Evolutionary conservation across 2,797 vertebrate species (phyloP), one percentile per base, ranked within the genome.

Genomic region (Antennarius maculatus): DNA sequence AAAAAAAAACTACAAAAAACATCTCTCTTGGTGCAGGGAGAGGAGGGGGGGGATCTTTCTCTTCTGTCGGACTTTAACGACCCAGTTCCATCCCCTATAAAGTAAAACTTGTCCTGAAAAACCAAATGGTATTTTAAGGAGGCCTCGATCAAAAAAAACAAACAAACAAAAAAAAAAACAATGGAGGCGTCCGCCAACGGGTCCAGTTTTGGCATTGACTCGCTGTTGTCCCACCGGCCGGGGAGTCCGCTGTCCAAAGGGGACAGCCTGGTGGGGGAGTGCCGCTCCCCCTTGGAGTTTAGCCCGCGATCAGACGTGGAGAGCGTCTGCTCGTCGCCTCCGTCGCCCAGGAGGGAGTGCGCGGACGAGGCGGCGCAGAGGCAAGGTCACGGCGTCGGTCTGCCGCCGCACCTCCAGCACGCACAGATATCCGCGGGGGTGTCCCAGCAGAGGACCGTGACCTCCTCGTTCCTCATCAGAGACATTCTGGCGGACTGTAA

Each of bases 401-500:
- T 97, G 81, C 95, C 95, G 49, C 92, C 94, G 54, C 96, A 96
- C 80, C 94, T 96, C 28, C 96, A 95, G 56, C 91, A 92, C 80
- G 96, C 94, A 6, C 95, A 95, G 85, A 92, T 95, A 51, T 97
- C 96, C 0, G 96, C 93, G 41, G 95, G 95, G 23, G 23, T 23
- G 9, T 94, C 96, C 47, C 97, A 97, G 89, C 96, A 96, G 76
- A 93, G 97, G 88, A 98, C 96, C 45, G 97, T 97, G 91, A 98
- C 97, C 83, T 99, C 97, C 59, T 98, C 97, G 64, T 99, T 99
- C 91, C 93, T 99, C 77, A 99, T 99, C 89, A 94, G 97, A 91
- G 97, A 99, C 86, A 99, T 99, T 80, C 93, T 99, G 55, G 97
- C 96, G 58, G 97, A 99, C 91, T 98, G 97, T 89, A 98, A 97